Evolutionary conservation across 2,888 invertebrate species (phyloP).

Genomic region (Heteromyza rotundicornis): DNA sequence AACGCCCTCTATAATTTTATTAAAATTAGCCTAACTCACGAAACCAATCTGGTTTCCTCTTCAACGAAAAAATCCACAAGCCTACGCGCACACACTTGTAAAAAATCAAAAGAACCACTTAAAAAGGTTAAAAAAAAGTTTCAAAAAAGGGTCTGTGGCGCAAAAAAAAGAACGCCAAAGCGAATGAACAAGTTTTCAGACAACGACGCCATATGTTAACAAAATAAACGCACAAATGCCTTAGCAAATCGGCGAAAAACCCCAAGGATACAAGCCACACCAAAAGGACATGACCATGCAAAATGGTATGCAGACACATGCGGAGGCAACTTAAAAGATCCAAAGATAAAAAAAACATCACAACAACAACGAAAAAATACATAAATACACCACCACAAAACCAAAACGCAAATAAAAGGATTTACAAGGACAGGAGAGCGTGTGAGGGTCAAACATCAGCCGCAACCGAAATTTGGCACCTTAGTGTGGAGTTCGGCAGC

Average conservation of each 20-base stretch:
- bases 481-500: background rate
- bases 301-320: background rate
- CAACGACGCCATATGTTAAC: background rate
- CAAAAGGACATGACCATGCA: background rate
- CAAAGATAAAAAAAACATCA: constrained; percentile 1
- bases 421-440: background rate
- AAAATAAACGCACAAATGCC: background rate
- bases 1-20: too few relatives aligned
- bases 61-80: too few relatives aligned
- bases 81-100: background rate
- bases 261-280: background rate
- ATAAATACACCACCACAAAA: constrained; percentile 11
- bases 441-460: constrained; percentile 2
- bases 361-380: background rate
- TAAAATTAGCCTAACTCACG: too few relatives aligned
- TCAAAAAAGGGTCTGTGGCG: background rate
- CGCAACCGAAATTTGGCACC: constrained; percentile 6
- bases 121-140: background rate
- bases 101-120: background rate
- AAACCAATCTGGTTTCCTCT: too few relatives aligned
- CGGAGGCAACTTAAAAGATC: background rate
- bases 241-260: background rate
- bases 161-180: background rate
- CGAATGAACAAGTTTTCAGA: background rate
- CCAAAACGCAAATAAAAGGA: constrained; percentile 17